These are phyloP conservation scores for Ochropleura leucogaster DNA, from an alignment of 2,888 invertebrate genomes.

Conservation along the genomic window DNA sequence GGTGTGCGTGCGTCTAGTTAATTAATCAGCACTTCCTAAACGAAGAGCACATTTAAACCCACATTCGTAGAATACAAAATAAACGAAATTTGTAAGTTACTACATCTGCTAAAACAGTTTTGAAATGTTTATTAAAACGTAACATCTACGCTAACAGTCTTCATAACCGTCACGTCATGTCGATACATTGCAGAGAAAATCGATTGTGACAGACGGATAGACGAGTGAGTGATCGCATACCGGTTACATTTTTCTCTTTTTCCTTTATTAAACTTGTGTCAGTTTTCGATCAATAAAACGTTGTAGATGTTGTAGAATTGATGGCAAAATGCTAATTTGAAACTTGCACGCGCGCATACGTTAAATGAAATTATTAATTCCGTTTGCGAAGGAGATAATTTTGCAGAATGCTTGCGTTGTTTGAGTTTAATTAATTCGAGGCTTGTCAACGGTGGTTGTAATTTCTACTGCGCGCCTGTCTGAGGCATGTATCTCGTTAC, in stretches of 20 bases:
- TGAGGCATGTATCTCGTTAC: constrained; percentile 84
- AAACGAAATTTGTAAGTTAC: not conserved
- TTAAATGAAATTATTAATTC: constrained; percentile 86
- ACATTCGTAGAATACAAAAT: not conserved
- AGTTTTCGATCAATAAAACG: constrained; percentile 33
- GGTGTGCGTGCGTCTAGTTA: not conserved
- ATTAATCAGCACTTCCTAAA: constrained; percentile 5
- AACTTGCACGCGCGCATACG: constrained; percentile 73
- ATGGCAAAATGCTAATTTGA: constrained; percentile 71
- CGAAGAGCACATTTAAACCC: not conserved
- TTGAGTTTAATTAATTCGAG: constrained; percentile 89
- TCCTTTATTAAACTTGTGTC: not conserved
- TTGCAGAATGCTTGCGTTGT: constrained; percentile 86
- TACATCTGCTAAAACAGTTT: not conserved
- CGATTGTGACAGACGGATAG: constrained; percentile 44
- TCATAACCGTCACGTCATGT: constrained; percentile 4
- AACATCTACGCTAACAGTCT: constrained; percentile 5
- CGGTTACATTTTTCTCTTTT: constrained; percentile 12
- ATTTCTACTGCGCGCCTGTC: constrained; percentile 84
- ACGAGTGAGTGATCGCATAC: constrained; percentile 49
- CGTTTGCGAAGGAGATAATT: constrained; percentile 86
- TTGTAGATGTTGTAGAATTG: constrained; percentile 46
- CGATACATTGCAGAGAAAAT: constrained; percentile 38
- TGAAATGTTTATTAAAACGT: not conserved
- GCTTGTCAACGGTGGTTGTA: constrained; percentile 88